Base-by-base conservation (phyloP, 2,797 vertebrate species). In the Paedocypris micromegethes region DNA sequence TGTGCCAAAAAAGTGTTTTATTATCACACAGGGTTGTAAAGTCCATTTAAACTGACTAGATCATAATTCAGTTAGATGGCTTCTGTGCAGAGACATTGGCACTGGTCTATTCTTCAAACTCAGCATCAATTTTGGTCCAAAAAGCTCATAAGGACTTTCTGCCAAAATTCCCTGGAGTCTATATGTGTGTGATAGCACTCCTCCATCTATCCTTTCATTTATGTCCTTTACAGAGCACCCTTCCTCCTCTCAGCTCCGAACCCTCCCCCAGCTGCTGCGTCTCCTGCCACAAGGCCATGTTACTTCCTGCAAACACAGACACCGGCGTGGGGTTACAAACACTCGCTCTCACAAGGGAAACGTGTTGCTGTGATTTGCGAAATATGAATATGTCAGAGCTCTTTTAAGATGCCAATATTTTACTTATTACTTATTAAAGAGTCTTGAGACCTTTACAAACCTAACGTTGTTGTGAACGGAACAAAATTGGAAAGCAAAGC, bases 221-320 rank as follows among this genome's bases (percentile, higher is more conserved):
- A 59, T 55, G 44, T 64, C 50, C 64, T 59, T 58, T 49, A 37
- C 55, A 69, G 48, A 60, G 23, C 49, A 60, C 52, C 64, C 67
- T 43, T 70, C 46, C 50, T 5, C 58, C 61, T 45, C n/a, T 49
- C 71, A 56, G 52, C 60, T 68, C 40, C 51, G 46, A 43, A 37
- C 48, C 63, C 66, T 56, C 64, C 49, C 74, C 70, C 74, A 46
- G 53, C 60, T 66, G 61, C 53, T 63, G 57, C 71, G 58, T 64
- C 60, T 65, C 44, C 64, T 59, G 50, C 65, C 47, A 60, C 75
- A 77, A 68, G 57, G 58, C 65, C 58, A 56, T 56, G 54, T 59
- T 66, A 70, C 67, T 72, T 66, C 38, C 59, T 70, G 54, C 44
- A 37, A 70, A 23, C 39, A 3, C 48, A 63, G 46, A 68, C 58